Base-by-base conservation (phyloP, 2,113 vertebrate species). In the Sinocyclocheilus anshuiensis region DNA sequence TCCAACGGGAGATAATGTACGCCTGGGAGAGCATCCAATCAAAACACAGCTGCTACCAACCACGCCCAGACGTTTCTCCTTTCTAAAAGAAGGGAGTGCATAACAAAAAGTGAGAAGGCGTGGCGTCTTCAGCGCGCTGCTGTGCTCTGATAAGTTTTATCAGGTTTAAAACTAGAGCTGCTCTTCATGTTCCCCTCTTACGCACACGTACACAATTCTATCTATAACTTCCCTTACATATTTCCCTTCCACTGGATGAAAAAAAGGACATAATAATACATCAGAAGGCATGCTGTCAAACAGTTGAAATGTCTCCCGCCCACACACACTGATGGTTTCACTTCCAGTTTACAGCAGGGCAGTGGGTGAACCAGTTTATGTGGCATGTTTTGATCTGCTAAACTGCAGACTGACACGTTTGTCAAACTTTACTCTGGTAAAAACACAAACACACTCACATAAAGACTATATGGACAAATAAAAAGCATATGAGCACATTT, bases 1-100 rank as follows among this genome's bases (percentile, higher is more conserved):
- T 94, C 94, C 90, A 91, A 94, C 94, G 94, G 96, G 92, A 83
- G 96, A 97, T 98, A 97, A 96, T 92, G 39, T 83, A 83, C 77
- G 89, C 81, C 79, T 88, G 86, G 91, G 93, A 89, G 55, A 59
- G 20, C 48, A 74, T 91, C 94, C 94, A 96, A 93, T 94, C 91
- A 91, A 89, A 95, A 92, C 90, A 89, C 88, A 87, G 88, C 90
- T 13, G 77, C 90, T 86, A 86, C 33, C 50, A 50, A 89, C 90
- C 93, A 89, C 94, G 84, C 94, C 94, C 92, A 75, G 87, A 86
- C 61, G 53, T 85, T 71, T 39, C 84, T 82, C 87, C 84, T 87
- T 86, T 87, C 20, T 33, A 57, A 77, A 29, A 12, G 71, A 26
- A 72, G 77, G 71, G 82, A 83, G 77, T 59, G 57, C 50, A 81